Evolutionary conservation across 2,797 vertebrate species (phyloP), one percentile per base, ranked within the genome.

Genomic region (Enteromius treurensis): DNA sequence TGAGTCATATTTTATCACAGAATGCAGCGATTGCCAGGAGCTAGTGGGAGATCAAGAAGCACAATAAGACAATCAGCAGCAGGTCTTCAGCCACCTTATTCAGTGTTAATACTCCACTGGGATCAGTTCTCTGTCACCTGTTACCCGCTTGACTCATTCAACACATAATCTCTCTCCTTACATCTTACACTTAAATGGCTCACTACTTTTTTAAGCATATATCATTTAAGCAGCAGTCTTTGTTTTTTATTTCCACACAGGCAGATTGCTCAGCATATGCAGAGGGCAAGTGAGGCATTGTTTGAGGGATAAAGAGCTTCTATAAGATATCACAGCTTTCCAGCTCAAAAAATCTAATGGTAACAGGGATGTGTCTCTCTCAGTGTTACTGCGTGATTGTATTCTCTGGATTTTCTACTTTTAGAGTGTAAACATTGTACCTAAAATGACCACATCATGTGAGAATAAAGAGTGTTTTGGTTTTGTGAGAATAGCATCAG

Each of bases 51-150:
- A 65, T 65, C 51, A 58, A 60, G 53, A 17, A 21, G 19, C 19
- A 76, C 4, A 15, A 76, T 23, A 60, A 76, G 32, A 55, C 49
- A 75, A 42, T 34, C n/a, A 60, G 21, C 51, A 76, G 74, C 34
- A 76, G n/a, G 13, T 76, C 53, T 60, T 58, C 34, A 60, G 3
- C 40, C 47, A 51, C 29, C 37, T 60, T 60, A 32, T 47, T 68
- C 40, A 55, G 58, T 68, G 45, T 73, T 84, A 80, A 84, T 77
- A 55, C 71, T 64, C 65, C 51, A 60, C 79, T 1, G 17, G 65
- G 71, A 88, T 82, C 71, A 62, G 75, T 42, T 77, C 75, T 62
- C n/a, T 17, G 37, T 62, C 37, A 77, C 55, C 19, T 34, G 47
- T 34, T 77, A 88, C 71, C 73, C 5, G 32, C 71, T 47, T 70